A percentile compares a stretch with the other conserved stretches of the same genome.
phyloP scores from a whole-genome alignment of 2,797 vertebrate species.

The Cyclura pinguis region DNA sequence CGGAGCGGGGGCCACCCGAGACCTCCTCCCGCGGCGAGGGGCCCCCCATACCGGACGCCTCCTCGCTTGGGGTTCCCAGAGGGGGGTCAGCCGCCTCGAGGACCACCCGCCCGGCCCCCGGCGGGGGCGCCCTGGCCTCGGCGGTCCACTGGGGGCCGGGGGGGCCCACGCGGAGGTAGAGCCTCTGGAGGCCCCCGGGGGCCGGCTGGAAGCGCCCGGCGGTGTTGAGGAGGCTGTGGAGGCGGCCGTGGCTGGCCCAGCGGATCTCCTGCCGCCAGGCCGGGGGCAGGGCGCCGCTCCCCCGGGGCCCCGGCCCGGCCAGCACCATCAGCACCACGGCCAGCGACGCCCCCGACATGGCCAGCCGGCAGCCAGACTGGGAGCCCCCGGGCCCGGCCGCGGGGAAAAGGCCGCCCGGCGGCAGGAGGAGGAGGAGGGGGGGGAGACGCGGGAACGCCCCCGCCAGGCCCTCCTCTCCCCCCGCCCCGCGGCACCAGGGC shows the following conservation, averaged over 20 bases:
- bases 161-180: constrained; percentile 18
- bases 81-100: background rate
- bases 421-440: background rate
- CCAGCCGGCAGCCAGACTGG: background rate
- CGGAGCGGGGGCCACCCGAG: background rate
- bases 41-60: background rate
- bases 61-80: background rate
- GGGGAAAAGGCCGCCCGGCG: background rate
- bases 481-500: fast-evolving
- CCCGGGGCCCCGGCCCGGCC: too few relatives aligned
- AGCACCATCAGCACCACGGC: background rate
- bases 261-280: constrained; percentile 80
- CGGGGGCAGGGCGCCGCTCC: background rate
- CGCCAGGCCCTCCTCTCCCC: background rate
- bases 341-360: background rate
- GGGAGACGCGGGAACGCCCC: constrained; percentile 53
- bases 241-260: constrained; percentile 82
- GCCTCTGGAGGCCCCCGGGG: background rate
- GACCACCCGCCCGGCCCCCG: background rate
- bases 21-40: background rate
- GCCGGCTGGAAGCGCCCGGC: constrained; percentile 73
- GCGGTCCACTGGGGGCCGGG: constrained; percentile 9
- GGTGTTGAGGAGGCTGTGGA: constrained; percentile 81
- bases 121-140: constrained; percentile 4
- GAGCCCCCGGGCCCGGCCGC: background rate